Evolutionary conservation across 1,140 invertebrate genomes (phyloP).

Genomic region (Helicorthomorpha holstii): DNA sequence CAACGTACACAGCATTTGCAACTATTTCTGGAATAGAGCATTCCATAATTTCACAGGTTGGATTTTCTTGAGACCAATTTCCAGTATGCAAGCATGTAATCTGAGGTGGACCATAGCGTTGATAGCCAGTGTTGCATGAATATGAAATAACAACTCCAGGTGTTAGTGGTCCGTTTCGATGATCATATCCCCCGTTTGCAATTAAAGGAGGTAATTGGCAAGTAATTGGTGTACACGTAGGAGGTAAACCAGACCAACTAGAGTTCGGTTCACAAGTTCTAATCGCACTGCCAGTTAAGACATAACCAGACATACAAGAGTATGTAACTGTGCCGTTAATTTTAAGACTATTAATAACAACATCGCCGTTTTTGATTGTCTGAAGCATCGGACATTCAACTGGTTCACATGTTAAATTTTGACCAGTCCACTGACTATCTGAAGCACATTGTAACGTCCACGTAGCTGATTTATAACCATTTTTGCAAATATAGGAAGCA

Average conservation of each 20-base stretch:
- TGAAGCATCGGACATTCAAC: background rate
- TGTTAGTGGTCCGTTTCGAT: background rate
- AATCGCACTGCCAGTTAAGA: constrained; percentile 19
- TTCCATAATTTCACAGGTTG: constrained; percentile 12
- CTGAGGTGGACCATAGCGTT: background rate
- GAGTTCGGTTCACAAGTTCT: constrained; percentile 20
- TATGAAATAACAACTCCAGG: background rate
- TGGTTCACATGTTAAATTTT: background rate
- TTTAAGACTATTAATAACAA: background rate
- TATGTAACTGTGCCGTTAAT: constrained; percentile 13
- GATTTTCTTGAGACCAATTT: constrained; percentile 15
- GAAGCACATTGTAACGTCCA: background rate
- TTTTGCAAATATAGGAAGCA: constrained; percentile 21
- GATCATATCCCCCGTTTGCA: background rate
- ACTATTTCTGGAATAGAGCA: constrained; percentile 12
- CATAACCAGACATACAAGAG: constrained; percentile 24
- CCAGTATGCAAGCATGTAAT: constrained; percentile 14
- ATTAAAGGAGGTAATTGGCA: background rate
- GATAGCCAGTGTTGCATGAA: constrained; percentile 1
- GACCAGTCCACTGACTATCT: background rate
- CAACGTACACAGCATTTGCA: constrained; percentile 7
- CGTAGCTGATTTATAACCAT: constrained; percentile 19
- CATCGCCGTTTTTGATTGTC: background rate
- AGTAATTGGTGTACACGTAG: constrained; percentile 14
- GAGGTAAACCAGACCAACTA: constrained; percentile 18